phyloP scores from a whole-genome alignment of 2,113 vertebrate genomes.

The Calidris pugnax region DNA sequence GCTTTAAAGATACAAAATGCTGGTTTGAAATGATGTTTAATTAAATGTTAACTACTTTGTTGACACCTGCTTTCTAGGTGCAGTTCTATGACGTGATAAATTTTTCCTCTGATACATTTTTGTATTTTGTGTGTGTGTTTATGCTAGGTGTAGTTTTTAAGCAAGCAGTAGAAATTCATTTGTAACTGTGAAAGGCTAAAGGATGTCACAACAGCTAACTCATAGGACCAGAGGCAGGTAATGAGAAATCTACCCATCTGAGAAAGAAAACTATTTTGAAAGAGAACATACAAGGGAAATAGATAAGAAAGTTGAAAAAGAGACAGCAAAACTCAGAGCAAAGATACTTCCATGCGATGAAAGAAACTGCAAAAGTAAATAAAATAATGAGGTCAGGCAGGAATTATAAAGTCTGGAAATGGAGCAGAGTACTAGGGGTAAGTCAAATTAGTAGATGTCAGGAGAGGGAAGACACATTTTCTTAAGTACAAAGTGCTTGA shows the following conservation, averaged over 20 bases:
- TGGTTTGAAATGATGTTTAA: background rate
- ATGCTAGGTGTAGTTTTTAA: background rate
- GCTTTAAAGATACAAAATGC: background rate
- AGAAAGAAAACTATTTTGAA: background rate
- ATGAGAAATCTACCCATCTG: background rate
- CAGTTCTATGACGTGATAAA: rapidly evolving
- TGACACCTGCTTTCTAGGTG: background rate
- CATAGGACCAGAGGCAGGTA: background rate
- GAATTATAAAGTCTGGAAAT: background rate
- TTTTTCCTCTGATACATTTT: background rate
- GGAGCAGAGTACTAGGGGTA: background rate
- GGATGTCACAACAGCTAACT: background rate
- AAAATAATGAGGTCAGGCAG: background rate
- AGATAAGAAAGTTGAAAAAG: background rate
- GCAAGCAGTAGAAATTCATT: background rate
- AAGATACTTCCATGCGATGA: background rate
- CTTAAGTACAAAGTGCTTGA: background rate
- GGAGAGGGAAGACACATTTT: background rate
- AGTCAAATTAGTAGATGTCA: background rate
- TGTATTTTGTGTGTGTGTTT: background rate
- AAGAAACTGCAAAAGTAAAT: background rate
- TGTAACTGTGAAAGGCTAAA: background rate
- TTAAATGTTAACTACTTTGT: background rate
- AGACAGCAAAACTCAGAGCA: background rate
- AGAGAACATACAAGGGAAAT: background rate